These are phyloP conservation scores for Xestia c-nigrum DNA, from an alignment of 2,888 invertebrate species.

Conservation along the genomic window DNA sequence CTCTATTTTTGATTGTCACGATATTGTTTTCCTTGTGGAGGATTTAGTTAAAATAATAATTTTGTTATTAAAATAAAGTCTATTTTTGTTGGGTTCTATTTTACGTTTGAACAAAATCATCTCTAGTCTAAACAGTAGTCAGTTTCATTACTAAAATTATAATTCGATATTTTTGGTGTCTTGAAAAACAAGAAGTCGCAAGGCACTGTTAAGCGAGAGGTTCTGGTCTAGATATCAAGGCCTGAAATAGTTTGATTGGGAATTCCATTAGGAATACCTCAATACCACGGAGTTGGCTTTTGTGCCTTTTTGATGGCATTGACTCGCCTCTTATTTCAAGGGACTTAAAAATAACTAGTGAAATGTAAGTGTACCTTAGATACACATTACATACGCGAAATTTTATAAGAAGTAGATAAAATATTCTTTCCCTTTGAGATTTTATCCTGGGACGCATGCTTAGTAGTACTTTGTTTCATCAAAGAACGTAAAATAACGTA, in stretches of 20 bases:
- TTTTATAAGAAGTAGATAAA: background rate
- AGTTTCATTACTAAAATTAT: background rate
- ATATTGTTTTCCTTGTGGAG: background rate
- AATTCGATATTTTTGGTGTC: background rate
- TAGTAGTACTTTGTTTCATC: background rate
- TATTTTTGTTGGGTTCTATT: too few species aligned
- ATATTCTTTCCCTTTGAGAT: constrained; percentile 6
- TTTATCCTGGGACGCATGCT: background rate
- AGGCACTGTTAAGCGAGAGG: background rate
- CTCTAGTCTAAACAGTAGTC: background rate
- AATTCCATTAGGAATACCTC: background rate
- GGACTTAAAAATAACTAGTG: background rate
- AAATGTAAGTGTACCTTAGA: background rate
- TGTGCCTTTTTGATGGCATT: background rate
- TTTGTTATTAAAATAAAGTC: background rate
- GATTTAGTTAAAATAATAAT: background rate
- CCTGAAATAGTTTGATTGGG: background rate
- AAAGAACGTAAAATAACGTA: constrained; percentile 6
- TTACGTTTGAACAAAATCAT: background rate
- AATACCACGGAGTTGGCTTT: background rate
- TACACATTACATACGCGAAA: background rate
- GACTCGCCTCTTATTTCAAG: background rate
- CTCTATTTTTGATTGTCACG: too few species aligned
- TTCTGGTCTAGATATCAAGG: background rate
- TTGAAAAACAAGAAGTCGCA: background rate